Base-by-base conservation (phyloP, 1,140 invertebrate genomes). In the Zaprionus vittiger region DNA sequence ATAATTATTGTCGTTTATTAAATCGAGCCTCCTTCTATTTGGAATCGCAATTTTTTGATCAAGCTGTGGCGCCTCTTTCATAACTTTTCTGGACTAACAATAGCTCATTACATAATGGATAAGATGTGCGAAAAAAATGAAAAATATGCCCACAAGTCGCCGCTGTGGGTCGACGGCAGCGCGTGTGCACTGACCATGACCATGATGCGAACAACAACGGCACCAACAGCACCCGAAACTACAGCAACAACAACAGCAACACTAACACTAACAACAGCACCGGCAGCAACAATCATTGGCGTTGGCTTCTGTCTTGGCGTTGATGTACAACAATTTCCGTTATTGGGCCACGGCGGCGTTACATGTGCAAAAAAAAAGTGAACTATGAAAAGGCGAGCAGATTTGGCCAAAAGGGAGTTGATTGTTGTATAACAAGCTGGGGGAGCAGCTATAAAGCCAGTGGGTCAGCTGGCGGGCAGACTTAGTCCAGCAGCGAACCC, bases 111-210 rank as follows among this genome's bases (percentile, higher is more conserved):
- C 73, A 73, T 90, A 90, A 89, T 62, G 71, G 59, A 12, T 59
- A 60, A 84, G 69, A 84, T 90, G 85, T 90, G 85, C 85, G 85
- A 90, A 90, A 87, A 79, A 79, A 47, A 47, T 22, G 4, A 59
- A 69, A 69, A 47, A 65, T 20, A 81, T 84, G 85, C 78, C 81
- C 84, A 79, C 76, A 64, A 81, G 78, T 76, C 72, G 49, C 14
- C 61, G 44, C 47, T 15, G 76, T 66, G 54, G 60, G 67, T 65
- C 60, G 62, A 59, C 67, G 52, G 73, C 78, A 64, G 54, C 62
- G 70, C 74, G 79, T 90, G 90, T 87, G 90, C 90, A 91, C 90
- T 91, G 90, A 91, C 90, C 90, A 91, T 91, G 90, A 90, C 91
- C 83, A 84, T 91, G 90, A 68, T 75, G 83, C 71, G 31, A 41